phyloP scores from a whole-genome alignment of 2,113 vertebrate species.

The Nymphicus hollandicus region DNA sequence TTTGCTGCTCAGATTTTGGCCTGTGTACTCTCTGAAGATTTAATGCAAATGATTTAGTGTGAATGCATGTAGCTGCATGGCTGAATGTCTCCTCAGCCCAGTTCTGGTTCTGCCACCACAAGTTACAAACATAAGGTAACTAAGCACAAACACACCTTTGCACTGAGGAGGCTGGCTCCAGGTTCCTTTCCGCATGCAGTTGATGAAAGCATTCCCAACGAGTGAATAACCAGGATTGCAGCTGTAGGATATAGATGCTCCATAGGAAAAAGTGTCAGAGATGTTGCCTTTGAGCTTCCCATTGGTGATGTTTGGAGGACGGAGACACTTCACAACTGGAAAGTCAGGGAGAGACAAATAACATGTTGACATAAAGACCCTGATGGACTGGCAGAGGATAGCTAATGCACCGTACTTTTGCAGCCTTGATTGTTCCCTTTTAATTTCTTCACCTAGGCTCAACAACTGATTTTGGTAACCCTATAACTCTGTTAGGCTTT shows the following conservation, averaged over 20 bases:
- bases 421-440: not conserved
- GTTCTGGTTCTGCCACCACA: not conserved
- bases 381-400: not conserved
- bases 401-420: not conserved
- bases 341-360: not conserved
- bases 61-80: not conserved
- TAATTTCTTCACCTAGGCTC: not conserved
- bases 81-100: not conserved
- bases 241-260: conserved; percentile 57
- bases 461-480: not conserved
- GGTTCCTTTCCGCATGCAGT: conserved; percentile 28
- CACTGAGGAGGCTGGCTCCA: conserved; percentile 55
- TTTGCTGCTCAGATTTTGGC: not conserved
- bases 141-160: not conserved
- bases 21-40: no score
- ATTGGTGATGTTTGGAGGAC: conserved; percentile 14
- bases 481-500: not conserved
- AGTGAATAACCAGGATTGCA: conserved; percentile 63
- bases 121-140: not conserved
- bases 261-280: not conserved
- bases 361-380: not conserved
- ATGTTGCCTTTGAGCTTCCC: conserved; percentile 38
- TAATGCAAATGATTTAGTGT: not conserved
- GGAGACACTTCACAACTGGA: conserved; percentile 29
- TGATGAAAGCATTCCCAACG: not conserved